These are phyloP conservation scores for Omphaloscelis lunosa DNA, from an alignment of 2,888 invertebrate species.

Conservation along the genomic window DNA sequence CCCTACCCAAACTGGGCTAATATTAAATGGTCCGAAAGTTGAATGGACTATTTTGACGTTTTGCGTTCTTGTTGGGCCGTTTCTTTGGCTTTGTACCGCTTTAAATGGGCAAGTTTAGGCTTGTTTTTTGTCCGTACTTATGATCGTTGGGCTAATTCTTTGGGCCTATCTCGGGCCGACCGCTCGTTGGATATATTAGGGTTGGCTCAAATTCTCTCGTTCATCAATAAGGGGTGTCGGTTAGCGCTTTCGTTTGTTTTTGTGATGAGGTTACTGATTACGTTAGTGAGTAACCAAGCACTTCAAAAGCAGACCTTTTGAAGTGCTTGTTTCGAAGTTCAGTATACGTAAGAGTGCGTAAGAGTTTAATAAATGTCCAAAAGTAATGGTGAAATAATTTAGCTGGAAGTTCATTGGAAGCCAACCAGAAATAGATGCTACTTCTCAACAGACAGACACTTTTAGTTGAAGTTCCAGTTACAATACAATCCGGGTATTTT, in stretches of 20 bases:
- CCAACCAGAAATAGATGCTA: no score
- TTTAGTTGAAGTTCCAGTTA: no score
- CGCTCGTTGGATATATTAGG: constrained; percentile 61
- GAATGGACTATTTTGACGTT: constrained; percentile 57
- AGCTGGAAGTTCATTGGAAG: neutral
- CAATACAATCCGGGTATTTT: neutral
- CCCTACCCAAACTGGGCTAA: constrained; percentile 21
- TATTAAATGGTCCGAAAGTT: constrained; percentile 56
- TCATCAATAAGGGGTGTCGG: constrained; percentile 58
- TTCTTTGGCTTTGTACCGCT: constrained; percentile 60
- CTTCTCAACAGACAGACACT: neutral
- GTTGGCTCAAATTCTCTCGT: constrained; percentile 37
- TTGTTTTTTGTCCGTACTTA: constrained; percentile 65
- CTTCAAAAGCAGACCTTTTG: no score
- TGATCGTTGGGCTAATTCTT: constrained; percentile 65
- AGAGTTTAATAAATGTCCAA: neutral
- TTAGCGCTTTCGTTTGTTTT: constrained; percentile 43
- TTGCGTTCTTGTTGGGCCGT: constrained; percentile 45
- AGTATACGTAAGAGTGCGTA: neutral
- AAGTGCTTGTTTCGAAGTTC: neutral
- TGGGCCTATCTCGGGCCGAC: constrained; percentile 62
- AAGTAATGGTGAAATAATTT: neutral
- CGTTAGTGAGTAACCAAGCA: neutral
- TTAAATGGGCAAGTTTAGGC: constrained; percentile 55
- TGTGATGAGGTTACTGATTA: constrained; percentile 40